These are phyloP conservation scores for Hydrozoanthus gracilis DNA, from an alignment of 92 coral and sea anemone species.

Conservation along the genomic window DNA sequence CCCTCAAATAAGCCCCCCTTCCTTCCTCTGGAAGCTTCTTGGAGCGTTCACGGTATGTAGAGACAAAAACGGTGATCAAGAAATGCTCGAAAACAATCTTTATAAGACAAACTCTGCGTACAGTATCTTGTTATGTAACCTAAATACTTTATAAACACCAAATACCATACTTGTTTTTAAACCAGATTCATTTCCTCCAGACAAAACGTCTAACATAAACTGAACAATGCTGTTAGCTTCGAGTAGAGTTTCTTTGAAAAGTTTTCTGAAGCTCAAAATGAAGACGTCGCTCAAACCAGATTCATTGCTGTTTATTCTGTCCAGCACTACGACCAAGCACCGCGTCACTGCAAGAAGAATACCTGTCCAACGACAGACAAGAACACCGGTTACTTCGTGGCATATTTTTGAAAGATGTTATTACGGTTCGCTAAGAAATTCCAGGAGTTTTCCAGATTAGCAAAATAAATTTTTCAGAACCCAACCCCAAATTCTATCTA, in stretches of 20 bases:
- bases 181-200: slow-evolving; percentile 54
- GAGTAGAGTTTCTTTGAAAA: slow-evolving; percentile 40
- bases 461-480: no score
- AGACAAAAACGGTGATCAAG: no score
- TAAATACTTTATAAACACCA: neutral
- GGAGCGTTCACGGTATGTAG: no score
- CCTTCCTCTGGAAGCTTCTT: no score
- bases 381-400: neutral
- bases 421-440: no score
- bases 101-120: no score
- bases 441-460: no score
- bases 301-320: neutral
- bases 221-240: slow-evolving; percentile 56
- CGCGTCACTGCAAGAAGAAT: slow-evolving; percentile 52
- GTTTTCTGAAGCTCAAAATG: slow-evolving; percentile 37
- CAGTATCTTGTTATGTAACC: no score
- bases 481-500: no score
- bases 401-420: no score
- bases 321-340: slow-evolving; percentile 35
- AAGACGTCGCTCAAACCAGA: slow-evolving; percentile 7
- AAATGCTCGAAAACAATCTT: no score
- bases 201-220: slow-evolving; percentile 60
- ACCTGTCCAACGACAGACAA: slow-evolving; percentile 24
- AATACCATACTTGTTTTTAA: slow-evolving; percentile 34
- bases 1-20: no score